These are phyloP conservation scores for Chaetodon trifascialis DNA, from an alignment of 2,113 vertebrate genomes.

Conservation along the genomic window DNA sequence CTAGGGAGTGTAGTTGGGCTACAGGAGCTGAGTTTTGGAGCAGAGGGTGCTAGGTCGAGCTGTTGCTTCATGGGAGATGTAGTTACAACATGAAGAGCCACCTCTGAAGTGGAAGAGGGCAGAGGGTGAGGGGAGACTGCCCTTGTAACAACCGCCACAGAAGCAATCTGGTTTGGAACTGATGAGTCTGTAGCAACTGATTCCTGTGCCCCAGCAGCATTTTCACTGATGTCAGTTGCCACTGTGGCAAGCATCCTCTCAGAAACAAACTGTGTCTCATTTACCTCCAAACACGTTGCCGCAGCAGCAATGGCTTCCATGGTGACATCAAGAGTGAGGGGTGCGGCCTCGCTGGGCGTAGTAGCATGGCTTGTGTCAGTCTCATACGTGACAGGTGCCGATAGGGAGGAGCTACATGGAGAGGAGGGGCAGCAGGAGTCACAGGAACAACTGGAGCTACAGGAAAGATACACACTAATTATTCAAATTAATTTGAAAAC, in stretches of 20 bases:
- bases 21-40: conserved; percentile 38
- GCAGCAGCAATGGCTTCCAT: conserved; percentile 59
- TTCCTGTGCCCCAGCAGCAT: not conserved
- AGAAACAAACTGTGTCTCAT: not conserved
- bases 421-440: conserved; percentile 90
- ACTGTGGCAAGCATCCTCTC: conserved; percentile 14
- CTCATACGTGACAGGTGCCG: conserved; percentile 86
- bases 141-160: conserved; percentile 56
- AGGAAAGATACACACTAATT: not conserved
- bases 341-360: conserved; percentile 79
- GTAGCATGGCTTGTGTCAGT: conserved; percentile 86
- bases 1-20: conserved; percentile 40
- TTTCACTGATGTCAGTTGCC: not conserved
- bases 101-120: conserved; percentile 42
- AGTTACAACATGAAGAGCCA: conserved; percentile 27
- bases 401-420: conserved; percentile 88
- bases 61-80: conserved; percentile 60
- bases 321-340: conserved; percentile 58
- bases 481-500: not conserved
- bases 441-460: conserved; percentile 89
- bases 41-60: conserved; percentile 9
- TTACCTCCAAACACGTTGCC: conserved; percentile 47
- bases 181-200: conserved; percentile 24
- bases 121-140: conserved; percentile 37
- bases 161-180: conserved; percentile 55